Base-by-base conservation (phyloP, 64 coral and sea anemone genomes). In the Stichodactyla mertensii region DNA sequence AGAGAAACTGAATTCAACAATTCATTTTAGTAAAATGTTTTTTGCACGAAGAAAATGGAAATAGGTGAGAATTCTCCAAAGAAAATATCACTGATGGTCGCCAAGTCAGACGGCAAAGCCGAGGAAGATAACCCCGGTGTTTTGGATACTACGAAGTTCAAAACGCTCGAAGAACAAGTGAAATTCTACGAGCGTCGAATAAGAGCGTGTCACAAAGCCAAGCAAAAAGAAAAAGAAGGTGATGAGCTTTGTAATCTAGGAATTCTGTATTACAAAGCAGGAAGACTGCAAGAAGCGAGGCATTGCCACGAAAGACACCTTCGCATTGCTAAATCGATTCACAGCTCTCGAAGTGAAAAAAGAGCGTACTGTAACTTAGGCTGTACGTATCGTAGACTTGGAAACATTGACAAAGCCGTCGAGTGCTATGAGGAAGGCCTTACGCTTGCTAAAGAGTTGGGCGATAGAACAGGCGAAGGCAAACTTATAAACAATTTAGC, bases 391-490 rank as follows among this genome's bases (percentile, higher is more conserved):
- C 88, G 89, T 69, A 86, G 89, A 15, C 79, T 96, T 36, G 94
- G 94, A 15, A 83, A 88, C 23, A 60, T 92, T 6, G 94, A 96
- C 51, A 52, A 67, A 24, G 94, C 94, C 22, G 61, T 96, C 20
- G 94, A 96, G 51, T 96, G 91, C 58, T 96, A 96, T 52, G 94
- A 96, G 45, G 89, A 96, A 82, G 94, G 94, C 10, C 84, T 96
- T 6, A 61, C 74, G 80, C 64, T 96, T 54, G 94, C 91, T 61
- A 96, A 96, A 27, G 70, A 88, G 9, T 55, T 96, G 16, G 81
- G 88, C 78, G 91, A 96, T 24, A 92, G 88, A 64, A 81, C 83
- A 7, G 94, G 94, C 10, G 91, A 96, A 92, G 94, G 86, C 20
- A 96, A 96, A 78, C 91, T 96, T 7, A 78, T 96, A 52, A 96